Evolutionary conservation across 2,888 invertebrate species (phyloP).

Genomic region (Halictus ligatus): DNA sequence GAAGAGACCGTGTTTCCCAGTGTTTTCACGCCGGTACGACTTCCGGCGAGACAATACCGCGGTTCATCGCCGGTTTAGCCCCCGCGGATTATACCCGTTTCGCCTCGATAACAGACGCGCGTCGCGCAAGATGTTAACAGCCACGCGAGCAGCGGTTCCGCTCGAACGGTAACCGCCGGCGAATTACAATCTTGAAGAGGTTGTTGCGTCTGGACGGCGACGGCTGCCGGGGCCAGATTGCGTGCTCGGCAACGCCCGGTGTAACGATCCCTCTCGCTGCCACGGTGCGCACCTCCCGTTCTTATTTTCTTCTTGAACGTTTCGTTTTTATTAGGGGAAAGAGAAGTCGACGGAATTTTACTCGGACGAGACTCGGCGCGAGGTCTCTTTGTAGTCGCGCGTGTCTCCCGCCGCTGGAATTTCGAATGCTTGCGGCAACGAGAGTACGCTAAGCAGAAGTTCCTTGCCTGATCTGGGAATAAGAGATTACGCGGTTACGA

Average conservation of each 20-base stretch:
- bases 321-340: not conserved
- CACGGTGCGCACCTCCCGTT: not conserved
- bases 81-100: conserved; percentile 12
- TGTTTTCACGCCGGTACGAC: conserved; percentile 25
- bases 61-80: conserved; percentile 46
- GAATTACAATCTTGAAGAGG: conserved; percentile 8
- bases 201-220: not conserved
- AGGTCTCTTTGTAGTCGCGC: not conserved
- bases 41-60: conserved; percentile 1
- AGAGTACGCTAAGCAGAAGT: no score
- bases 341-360: not conserved
- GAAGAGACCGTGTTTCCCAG: conserved; percentile 13
- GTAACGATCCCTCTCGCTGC: not conserved
- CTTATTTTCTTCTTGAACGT: not conserved
- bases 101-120: not conserved
- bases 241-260: not conserved
- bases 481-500: no score
- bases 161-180: not conserved
- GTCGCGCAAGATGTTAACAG: not conserved
- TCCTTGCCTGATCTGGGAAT: no score
- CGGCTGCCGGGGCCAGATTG: not conserved
- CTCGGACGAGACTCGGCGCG: not conserved
- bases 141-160: not conserved
- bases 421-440: not conserved
- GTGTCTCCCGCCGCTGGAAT: not conserved